Base-by-base conservation (phyloP, 2,888 invertebrate genomes). In the Orchestes rusci region DNA sequence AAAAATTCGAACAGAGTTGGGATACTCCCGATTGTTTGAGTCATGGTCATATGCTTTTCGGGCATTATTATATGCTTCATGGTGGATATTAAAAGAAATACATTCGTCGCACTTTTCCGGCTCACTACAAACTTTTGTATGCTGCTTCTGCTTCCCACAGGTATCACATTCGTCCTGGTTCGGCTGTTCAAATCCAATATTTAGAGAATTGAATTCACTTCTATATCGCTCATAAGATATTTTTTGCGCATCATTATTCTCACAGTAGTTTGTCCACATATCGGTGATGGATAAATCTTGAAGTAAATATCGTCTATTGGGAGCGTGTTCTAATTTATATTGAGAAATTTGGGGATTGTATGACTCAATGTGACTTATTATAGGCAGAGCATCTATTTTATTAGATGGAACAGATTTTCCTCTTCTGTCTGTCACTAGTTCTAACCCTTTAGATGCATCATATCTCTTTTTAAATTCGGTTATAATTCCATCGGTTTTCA, bases 241-340 rank as follows among this genome's bases (percentile, higher is more conserved):
- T 23, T 23, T 19, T 36, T 36, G 23, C 23, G 19, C 17, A 34
- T 34, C 8, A 13, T 35, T 17, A 10, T 30, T 35, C 19, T 35
- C 18, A n/a, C 35, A 35, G 19, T 35, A 35, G 19, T 35, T 19
- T 35, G 17, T 35, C 35, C 35, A 35, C 35, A 35, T 35, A 5
- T 19, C 35, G 4, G 18, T 35, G 3, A 35, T 17, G n/a, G 18
- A 17, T 16, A 35, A 10, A 18, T 35, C 35, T 35, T 17, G 18
- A n/a, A n/a, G 35, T 35, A 35, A 35, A 18, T 35, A 35, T 16
- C 19, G 8, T 18, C 16, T 36, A 20, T 36, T 16, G 12, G 36
- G 36, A 23, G 36, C 27, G 23, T 36, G 36, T 10, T 36, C 20
- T 18, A 36, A 15, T 23, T 36, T 36, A 18, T 36, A 36, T 10